phyloP scores from a whole-genome alignment of 92 coral and sea anemone genomes.

The Bergia sp. region DNA sequence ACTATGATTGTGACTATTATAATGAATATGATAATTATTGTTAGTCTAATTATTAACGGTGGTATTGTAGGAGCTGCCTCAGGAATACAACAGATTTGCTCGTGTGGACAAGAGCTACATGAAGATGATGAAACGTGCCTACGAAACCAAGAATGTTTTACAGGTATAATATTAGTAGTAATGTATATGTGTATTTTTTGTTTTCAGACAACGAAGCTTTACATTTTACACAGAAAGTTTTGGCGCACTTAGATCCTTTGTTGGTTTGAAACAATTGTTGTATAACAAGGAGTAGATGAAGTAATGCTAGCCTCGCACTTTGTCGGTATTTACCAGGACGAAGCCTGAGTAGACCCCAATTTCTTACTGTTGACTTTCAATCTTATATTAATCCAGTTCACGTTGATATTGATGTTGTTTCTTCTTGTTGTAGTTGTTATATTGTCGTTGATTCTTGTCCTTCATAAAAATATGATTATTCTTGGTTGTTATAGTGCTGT shows the following conservation, averaged over 20 bases:
- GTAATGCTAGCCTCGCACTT: no score
- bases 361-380: no score
- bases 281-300: no score
- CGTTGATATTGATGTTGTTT: no score
- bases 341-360: no score
- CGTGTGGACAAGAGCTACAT: slow-evolving; percentile 98
- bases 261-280: not conserved
- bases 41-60: not conserved
- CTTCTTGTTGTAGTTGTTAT: no score
- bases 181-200: not conserved
- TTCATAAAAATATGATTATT: not conserved
- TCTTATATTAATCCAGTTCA: no score
- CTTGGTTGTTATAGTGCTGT: slow-evolving; percentile 72
- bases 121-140: slow-evolving; percentile 98
- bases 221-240: not conserved
- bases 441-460: not conserved
- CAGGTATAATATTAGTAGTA: slow-evolving; percentile 63
- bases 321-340: no score
- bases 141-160: slow-evolving; percentile 94
- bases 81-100: slow-evolving; percentile 92
- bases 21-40: not conserved
- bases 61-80: slow-evolving; percentile 81
- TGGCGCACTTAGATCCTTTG: not conserved
- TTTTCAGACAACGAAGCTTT: not conserved
- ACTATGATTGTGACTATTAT: no score